Conservation (phyloP, 2,888 invertebrate species). For the Hololepta plana region DNA sequence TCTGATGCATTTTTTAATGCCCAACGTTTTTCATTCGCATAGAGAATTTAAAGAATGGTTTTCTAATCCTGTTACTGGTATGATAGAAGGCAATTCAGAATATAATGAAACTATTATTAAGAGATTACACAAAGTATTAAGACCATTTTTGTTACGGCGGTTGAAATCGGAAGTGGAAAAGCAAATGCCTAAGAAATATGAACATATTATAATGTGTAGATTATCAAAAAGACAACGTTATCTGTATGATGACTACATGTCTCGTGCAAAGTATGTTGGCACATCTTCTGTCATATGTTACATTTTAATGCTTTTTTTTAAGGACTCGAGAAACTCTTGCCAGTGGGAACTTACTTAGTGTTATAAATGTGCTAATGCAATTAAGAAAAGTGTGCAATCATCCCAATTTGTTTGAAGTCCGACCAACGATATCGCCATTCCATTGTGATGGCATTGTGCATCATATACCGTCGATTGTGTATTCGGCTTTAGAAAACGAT, state of each 20-base stretch:
- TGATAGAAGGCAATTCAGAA: slow-evolving; percentile 86
- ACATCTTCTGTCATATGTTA: slow-evolving; percentile 5
- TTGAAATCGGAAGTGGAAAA: slow-evolving; percentile 92
- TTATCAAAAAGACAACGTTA: slow-evolving; percentile 91
- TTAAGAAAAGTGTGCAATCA: slow-evolving; percentile 95
- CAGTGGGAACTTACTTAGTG: slow-evolving; percentile 83
- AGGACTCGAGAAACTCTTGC: slow-evolving; percentile 89
- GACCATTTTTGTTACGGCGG: slow-evolving; percentile 83
- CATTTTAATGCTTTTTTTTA: slow-evolving; percentile 14
- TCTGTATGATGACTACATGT: slow-evolving; percentile 99
- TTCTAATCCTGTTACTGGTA: slow-evolving; percentile 88
- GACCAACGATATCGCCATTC: slow-evolving; percentile 89
- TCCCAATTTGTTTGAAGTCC: slow-evolving; percentile 92
- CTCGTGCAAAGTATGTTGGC: slow-evolving; percentile 57
- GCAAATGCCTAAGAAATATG: slow-evolving; percentile 92
- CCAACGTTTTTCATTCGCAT: slow-evolving; percentile 90
- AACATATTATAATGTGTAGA: slow-evolving; percentile 85
- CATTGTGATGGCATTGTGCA: slow-evolving; percentile 62
- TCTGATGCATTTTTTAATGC: slow-evolving; percentile 96
- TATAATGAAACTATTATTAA: slow-evolving; percentile 80
- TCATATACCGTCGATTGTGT: slow-evolving; percentile 52
- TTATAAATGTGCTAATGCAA: slow-evolving; percentile 95
- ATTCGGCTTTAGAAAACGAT: slow-evolving; percentile 50
- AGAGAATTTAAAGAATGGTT: slow-evolving; percentile 98
- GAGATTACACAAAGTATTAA: slow-evolving; percentile 79